Evolutionary conservation across 2,113 vertebrate genomes (phyloP), one percentile per base, ranked within the genome.

Genomic region (Myotis lucifugus): DNA sequence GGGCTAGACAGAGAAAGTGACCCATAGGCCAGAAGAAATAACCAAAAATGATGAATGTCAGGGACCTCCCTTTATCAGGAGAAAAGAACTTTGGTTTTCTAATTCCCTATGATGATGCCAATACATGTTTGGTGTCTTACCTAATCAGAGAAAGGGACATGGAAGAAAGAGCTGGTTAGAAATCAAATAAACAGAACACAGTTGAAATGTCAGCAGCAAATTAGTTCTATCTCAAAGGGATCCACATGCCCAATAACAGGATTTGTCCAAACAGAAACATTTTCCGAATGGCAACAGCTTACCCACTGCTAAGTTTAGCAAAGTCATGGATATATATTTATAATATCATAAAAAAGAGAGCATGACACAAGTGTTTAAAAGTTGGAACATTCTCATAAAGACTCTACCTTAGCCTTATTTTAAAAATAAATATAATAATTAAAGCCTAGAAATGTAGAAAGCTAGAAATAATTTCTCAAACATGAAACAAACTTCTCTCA

Each of bases 381-480:
- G 18, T 5, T 52, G 34, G 12, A 81, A 90, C 15, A 64, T 40
- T 88, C 25, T 73, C 69, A 48, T 81, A 73, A 74, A 85, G 52
- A 69, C n/a, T n/a, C 18, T 74, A 74, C 6, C 14, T n/a, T 7
- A 90, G 23, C 88, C 56, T 90, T 69, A 66, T 61, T 34, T 77
- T 64, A 52, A 88, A 84, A 86, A 86, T 50, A 84, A 81, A 83
- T 91, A 72, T 0, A 64, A 67, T 54, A 93, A 90, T 70, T 64
- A 85, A 85, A 82, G 25, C 27, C 32, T 67, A 77, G 77, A 84
- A 72, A 85, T 54, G 21, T 66, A 82, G 21, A 84, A 79, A 87
- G 46, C n/a, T 73, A 56, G 48, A 82, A 90, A 69, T 59, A 89
- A 76, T 93, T 95, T 73, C 72, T 94, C 59, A 73, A 69, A 93